Evolutionary conservation across 2,113 vertebrate species (phyloP).

Genomic region (Antennarius striatus): DNA sequence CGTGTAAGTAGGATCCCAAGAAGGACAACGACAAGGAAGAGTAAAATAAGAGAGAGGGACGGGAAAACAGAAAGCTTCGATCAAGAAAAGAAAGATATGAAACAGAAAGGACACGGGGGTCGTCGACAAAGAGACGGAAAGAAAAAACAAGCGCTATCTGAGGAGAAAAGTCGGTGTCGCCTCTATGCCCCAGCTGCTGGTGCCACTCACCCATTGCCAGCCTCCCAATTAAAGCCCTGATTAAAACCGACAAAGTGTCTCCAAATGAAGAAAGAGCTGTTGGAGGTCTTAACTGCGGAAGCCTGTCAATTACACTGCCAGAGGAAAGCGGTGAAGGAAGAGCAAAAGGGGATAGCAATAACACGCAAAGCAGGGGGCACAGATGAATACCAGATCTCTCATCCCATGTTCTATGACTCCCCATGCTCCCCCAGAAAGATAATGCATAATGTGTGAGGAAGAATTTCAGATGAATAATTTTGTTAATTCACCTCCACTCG

Average conservation of each 20-base stretch:
- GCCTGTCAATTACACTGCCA: slow-evolving; percentile 79
- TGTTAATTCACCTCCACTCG: background rate
- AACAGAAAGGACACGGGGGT: background rate
- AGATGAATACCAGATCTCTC: slow-evolving; percentile 50
- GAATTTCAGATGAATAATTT: slow-evolving; percentile 29
- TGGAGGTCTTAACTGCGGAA: slow-evolving; percentile 74
- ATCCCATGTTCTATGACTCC: slow-evolving; percentile 28
- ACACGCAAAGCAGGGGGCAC: slow-evolving; percentile 49
- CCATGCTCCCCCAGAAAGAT: slow-evolving; percentile 22
- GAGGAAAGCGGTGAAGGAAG: slow-evolving; percentile 62
- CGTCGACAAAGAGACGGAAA: slow-evolving; percentile 1
- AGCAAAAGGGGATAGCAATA: slow-evolving; percentile 63
- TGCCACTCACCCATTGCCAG: slow-evolving; percentile 74
- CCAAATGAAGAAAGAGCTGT: slow-evolving; percentile 82
- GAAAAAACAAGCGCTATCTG: slow-evolving; percentile 23
- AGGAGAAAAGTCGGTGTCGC: slow-evolving; percentile 63
- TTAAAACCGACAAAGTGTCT: slow-evolving; percentile 85
- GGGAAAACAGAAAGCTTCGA: background rate
- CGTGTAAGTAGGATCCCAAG: slow-evolving; percentile 6
- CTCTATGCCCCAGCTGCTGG: slow-evolving; percentile 56
- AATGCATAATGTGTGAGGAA: slow-evolving; percentile 14
- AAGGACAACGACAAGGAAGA: background rate
- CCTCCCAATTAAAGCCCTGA: slow-evolving; percentile 83
- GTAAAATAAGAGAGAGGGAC: background rate
- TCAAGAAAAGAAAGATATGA: background rate